Evolutionary conservation across 2,888 invertebrate genomes (phyloP).

Genomic region (Thereva nobilitata): DNA sequence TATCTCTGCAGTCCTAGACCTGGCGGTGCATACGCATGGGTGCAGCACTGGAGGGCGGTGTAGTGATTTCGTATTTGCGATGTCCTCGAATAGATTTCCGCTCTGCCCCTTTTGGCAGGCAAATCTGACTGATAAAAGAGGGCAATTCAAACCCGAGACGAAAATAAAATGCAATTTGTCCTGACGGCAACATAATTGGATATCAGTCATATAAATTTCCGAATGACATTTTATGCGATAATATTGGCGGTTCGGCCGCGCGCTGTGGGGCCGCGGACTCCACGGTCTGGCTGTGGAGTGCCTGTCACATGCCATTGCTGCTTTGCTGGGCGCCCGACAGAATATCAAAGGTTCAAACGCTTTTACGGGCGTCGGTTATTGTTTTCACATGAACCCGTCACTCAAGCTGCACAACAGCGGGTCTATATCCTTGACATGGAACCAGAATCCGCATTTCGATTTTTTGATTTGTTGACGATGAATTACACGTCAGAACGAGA

Average conservation of each 20-base stretch:
- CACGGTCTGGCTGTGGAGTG: not conserved
- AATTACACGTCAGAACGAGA: conserved; percentile 30
- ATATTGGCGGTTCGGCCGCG: conserved; percentile 37
- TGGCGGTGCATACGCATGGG: not conserved
- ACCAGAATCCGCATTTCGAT: not conserved
- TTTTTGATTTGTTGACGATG: conserved; percentile 33
- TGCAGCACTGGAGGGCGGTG: not conserved
- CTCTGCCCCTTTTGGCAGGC: conserved; percentile 8
- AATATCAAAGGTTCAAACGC: conserved; percentile 24
- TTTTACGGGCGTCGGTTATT: conserved; percentile 19
- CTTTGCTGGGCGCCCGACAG: conserved; percentile 19
- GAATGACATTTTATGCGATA: conserved; percentile 45
- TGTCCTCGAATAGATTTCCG: not conserved
- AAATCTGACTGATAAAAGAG: not conserved
- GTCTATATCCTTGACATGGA: not conserved
- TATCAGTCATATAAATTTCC: conserved; percentile 47
- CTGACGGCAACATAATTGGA: conserved; percentile 46
- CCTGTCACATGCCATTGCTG: not conserved
- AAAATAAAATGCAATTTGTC: conserved; percentile 46
- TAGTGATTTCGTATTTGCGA: conserved; percentile 4
- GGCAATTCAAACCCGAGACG: conserved; percentile 40
- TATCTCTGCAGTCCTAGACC: conserved; percentile 9
- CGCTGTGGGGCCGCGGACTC: not conserved
- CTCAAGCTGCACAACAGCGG: not conserved
- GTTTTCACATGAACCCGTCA: conserved; percentile 18